Base-by-base conservation (phyloP, 2,797 vertebrate genomes). In the Crax fasciolata region DNA sequence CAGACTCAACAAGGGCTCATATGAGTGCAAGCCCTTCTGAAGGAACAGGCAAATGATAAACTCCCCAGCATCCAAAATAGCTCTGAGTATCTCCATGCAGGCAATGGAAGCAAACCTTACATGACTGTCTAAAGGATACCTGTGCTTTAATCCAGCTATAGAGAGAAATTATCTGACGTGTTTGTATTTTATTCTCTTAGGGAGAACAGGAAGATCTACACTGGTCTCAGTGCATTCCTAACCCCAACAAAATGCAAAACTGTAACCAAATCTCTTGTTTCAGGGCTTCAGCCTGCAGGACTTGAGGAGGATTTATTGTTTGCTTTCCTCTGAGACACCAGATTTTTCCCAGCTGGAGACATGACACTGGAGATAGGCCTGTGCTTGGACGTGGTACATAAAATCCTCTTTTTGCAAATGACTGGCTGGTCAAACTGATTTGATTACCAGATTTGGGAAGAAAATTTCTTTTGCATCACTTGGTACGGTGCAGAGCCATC, bases 291-390 rank as follows among this genome's bases (percentile, higher is more conserved):
- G 84, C 82, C 78, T 92, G 76, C 65, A 87, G 75, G 57, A 79
- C 61, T 87, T 83, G 61, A 62, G 87, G 80, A 87, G 82, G 89
- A 91, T 93, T 96, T 96, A 83, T 94, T 94, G 59, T 95, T 94
- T 94, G 81, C 84, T 93, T 96, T 94, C 76, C 72, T 94, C 84
- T 84, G 62, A 93, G 65, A 66, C 91, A 91, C 73, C 68, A 94
- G 82, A 92, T 91, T 89, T 93, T 94, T 95, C 89, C 57, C 95
- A 94, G 82, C 91, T 94, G 94, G 89, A 94, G 87, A 81, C 32
- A 30, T 68, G 95, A 94, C 82, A 94, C 87, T 80, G 89, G 95
- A 93, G 85, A 48, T 88, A 81, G 85, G 85, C 79, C 87, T 91
- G 87, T 73, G 70, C 80, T 95, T 96, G 82, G 93, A 90, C 0